Evolutionary conservation across 2,888 invertebrate genomes (phyloP).

Genomic region (Sarcophaga variegata): DNA sequence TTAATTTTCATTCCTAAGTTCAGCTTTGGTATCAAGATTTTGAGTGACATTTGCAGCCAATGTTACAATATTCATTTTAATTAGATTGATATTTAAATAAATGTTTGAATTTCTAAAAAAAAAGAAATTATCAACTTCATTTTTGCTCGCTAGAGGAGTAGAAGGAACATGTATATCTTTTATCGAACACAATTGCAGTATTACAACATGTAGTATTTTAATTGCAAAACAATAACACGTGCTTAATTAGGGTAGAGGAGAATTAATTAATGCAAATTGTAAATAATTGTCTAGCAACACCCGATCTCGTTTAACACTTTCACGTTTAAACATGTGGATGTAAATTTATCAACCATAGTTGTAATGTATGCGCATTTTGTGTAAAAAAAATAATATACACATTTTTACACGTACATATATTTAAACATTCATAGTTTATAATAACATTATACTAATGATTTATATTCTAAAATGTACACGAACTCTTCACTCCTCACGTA

Average conservation of each 20-base stretch:
- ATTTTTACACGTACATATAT: background rate
- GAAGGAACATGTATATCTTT: too few relatives aligned
- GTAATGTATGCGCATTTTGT: too few relatives aligned
- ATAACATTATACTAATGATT: too few relatives aligned
- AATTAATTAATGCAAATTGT: slow-evolving; percentile 73
- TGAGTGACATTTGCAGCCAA: too few relatives aligned
- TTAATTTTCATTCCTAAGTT: too few relatives aligned
- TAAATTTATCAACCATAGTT: background rate
- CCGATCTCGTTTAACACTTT: background rate
- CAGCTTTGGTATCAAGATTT: too few relatives aligned
- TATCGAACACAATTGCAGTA: slow-evolving; percentile 61
- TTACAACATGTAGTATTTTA: slow-evolving; percentile 52
- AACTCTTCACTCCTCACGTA: too few relatives aligned
- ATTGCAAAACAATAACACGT: slow-evolving; percentile 60
- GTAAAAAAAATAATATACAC: background rate
- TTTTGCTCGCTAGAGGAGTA: too few relatives aligned
- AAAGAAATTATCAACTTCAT: background rate
- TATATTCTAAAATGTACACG: too few relatives aligned
- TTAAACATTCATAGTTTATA: background rate
- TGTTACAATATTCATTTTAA: too few relatives aligned
- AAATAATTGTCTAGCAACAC: slow-evolving; percentile 50
- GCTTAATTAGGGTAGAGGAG: slow-evolving; percentile 66
- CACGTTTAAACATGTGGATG: background rate
- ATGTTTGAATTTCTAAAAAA: too few relatives aligned
- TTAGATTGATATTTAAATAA: too few relatives aligned